Evolutionary conservation across 2,797 vertebrate species (phyloP).

Genomic region (Thripadectes ignobilis): DNA sequence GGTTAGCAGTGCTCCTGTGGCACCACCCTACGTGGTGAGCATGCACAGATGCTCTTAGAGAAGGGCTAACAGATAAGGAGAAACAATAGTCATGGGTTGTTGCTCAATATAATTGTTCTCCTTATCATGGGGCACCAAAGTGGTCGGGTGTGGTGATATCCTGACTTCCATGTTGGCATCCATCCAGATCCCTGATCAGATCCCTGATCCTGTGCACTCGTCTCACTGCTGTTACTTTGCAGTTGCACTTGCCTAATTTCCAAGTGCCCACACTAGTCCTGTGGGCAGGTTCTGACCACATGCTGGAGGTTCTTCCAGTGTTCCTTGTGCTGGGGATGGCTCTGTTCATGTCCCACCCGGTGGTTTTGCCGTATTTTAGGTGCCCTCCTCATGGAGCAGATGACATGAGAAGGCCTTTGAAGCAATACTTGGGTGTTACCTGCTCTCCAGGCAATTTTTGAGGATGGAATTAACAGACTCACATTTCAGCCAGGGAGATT

Average conservation of each 20-base stretch:
- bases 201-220: rapidly evolving
- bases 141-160: background rate
- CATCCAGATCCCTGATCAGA: background rate
- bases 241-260: rapidly evolving
- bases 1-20: too few relatives aligned
- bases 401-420: background rate
- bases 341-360: background rate
- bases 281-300: background rate
- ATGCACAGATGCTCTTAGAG: rapidly evolving
- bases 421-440: background rate
- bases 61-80: background rate
- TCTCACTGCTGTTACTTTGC: rapidly evolving
- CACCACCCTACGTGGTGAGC: rapidly evolving
- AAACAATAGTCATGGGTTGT: rapidly evolving
- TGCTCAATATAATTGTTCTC: rapidly evolving
- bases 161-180: background rate
- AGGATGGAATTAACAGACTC: background rate
- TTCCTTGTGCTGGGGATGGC: rapidly evolving
- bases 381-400: rapidly evolving
- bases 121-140: rapidly evolving
- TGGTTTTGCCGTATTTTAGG: background rate
- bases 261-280: rapidly evolving
- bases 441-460: background rate
- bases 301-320: background rate
- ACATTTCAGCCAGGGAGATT: rapidly evolving